Conservation (phyloP, 2,113 vertebrate genomes). For the Ceyx margarethae region DNA sequence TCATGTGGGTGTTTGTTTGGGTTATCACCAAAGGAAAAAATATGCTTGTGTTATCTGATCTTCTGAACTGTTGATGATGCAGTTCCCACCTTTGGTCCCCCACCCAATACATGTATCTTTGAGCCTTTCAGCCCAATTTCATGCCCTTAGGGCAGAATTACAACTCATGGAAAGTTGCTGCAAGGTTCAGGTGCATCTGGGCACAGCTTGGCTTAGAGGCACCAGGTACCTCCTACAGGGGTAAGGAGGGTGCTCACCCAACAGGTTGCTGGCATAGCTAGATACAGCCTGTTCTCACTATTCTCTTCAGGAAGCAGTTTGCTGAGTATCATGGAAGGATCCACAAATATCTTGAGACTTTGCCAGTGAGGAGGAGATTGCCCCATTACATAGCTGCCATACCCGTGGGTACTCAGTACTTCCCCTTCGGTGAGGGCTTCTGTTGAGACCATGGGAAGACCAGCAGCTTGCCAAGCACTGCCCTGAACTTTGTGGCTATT, state of each 20-base stretch:
- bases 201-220: background rate
- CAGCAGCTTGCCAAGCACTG: background rate
- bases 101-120: accelerated
- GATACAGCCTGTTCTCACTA: background rate
- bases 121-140: background rate
- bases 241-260: background rate
- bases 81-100: background rate
- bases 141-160: background rate
- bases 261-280: background rate
- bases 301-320: background rate
- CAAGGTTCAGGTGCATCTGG: background rate
- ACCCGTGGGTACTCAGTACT: background rate
- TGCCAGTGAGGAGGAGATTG: background rate
- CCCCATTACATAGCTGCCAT: accelerated
- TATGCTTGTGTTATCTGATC: background rate
- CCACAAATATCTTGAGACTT: background rate
- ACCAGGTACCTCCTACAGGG: accelerated
- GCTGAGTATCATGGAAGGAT: background rate
- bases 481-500: background rate
- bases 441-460: background rate
- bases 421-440: background rate
- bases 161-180: background rate
- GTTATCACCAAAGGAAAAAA: background rate
- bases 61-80: background rate
- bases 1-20: background rate